phyloP scores from a whole-genome alignment of 2,888 invertebrate species.

The Itoplectis maculator region DNA sequence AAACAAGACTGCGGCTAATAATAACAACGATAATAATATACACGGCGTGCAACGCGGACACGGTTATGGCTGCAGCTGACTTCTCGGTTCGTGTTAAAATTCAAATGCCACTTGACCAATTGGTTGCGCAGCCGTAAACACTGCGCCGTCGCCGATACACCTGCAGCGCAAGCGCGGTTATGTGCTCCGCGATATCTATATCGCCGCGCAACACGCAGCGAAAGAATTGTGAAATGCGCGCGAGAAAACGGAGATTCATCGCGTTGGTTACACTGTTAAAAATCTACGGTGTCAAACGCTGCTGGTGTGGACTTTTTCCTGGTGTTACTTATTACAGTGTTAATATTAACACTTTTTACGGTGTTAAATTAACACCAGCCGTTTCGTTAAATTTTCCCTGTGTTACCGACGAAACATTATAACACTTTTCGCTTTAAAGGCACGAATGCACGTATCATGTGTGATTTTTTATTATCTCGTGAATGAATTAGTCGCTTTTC shows the following conservation, averaged over 20 bases:
- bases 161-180: constrained; percentile 48
- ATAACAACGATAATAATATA: constrained; percentile 19
- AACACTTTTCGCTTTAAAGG: too few relatives aligned
- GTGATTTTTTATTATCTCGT: too few relatives aligned
- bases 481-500: too few relatives aligned
- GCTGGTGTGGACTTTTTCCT: too few relatives aligned
- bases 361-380: too few relatives aligned
- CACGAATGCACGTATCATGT: too few relatives aligned
- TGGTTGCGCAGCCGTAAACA: constrained; percentile 72
- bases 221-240: constrained; percentile 66
- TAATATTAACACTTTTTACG: too few relatives aligned
- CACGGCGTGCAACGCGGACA: not conserved
- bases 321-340: too few relatives aligned
- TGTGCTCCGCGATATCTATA: constrained; percentile 59
- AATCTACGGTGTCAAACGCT: too few relatives aligned
- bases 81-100: constrained; percentile 73
- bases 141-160: not conserved
- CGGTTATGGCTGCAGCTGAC: constrained; percentile 54
- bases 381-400: too few relatives aligned
- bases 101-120: constrained; percentile 80
- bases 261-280: too few relatives aligned
- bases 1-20: not conserved
- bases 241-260: constrained; percentile 51
- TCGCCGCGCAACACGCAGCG: constrained; percentile 53
- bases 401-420: too few relatives aligned